A percentile compares a stretch with the other conserved stretches of the same genome.
Conservation (phyloP, 37 sponge, comb jelly and placozoan species). For the Lycopodina hypogea region DNA sequence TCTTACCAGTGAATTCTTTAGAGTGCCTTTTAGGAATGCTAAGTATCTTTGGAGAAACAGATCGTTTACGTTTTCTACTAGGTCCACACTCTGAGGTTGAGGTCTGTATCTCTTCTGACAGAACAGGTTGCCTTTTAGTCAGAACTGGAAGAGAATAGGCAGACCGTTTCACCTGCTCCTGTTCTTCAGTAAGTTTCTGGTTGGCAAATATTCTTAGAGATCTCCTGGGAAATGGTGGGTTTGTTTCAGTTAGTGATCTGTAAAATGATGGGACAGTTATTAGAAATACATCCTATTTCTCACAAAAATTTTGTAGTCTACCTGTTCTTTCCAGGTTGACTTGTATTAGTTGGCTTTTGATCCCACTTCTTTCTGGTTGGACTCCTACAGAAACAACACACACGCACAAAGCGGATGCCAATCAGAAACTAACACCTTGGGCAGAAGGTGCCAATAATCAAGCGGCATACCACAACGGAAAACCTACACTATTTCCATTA, state of each 20-base stretch:
- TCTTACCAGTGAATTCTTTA: neutral
- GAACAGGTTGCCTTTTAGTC: neutral
- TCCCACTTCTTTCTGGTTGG: neutral
- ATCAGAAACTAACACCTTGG: no score
- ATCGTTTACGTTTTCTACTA: slow-evolving; percentile 14
- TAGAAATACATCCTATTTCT: neutral
- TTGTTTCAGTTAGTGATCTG: neutral
- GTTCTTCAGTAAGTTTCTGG: slow-evolving; percentile 1
- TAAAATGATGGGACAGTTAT: no score
- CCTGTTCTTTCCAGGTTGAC: neutral
- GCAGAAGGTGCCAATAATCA: no score
- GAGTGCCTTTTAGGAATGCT: neutral
- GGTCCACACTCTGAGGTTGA: neutral
- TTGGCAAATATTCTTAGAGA: slow-evolving; percentile 20
- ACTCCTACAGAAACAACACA: slow-evolving; percentile 17
- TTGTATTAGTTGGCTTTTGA: neutral
- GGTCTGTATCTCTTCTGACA: neutral
- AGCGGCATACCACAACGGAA: no score
- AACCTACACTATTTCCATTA: no score
- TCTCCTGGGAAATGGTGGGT: slow-evolving; percentile 3
- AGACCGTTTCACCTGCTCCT: neutral
- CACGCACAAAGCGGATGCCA: no score
- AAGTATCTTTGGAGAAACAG: neutral
- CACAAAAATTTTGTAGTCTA: neutral
- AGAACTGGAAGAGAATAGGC: neutral